phyloP scores from a whole-genome alignment of 2,888 invertebrate species.

The Zaprionus lineosus region DNA sequence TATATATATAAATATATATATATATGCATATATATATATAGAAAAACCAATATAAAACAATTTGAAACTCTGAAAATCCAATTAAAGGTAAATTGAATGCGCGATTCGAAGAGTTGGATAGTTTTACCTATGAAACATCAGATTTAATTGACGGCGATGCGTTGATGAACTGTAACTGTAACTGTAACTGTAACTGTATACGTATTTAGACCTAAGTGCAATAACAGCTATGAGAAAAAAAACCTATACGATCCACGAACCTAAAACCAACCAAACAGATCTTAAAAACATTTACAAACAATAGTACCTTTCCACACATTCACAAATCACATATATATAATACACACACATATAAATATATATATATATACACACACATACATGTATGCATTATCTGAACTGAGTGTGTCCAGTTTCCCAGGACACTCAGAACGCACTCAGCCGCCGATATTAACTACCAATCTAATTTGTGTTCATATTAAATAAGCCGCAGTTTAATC shows the following conservation, averaged over 20 bases:
- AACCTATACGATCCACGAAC: slow-evolving; percentile 40
- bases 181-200: slow-evolving; percentile 71
- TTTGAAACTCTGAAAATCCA: too few species aligned
- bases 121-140: too few species aligned
- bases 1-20: slow-evolving; percentile 15
- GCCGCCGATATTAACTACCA: slow-evolving; percentile 14
- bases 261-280: slow-evolving; percentile 32
- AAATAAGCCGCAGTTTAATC: slow-evolving; percentile 25
- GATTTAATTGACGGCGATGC: too few species aligned
- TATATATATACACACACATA: slow-evolving; percentile 3
- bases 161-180: slow-evolving; percentile 66
- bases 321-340: slow-evolving; percentile 14
- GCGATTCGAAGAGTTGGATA: too few species aligned
- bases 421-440: not conserved
- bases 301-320: slow-evolving; percentile 70
- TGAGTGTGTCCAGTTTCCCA: not conserved
- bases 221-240: slow-evolving; percentile 42
- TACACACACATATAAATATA: slow-evolving; percentile 1
- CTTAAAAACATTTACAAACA: slow-evolving; percentile 56
- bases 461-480: slow-evolving; percentile 60
- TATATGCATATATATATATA: slow-evolving; percentile 33
- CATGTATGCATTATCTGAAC: slow-evolving; percentile 11
- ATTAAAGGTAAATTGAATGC: too few species aligned
- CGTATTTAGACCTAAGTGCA: slow-evolving; percentile 69
- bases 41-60: too few species aligned